Evolutionary conservation across 2,888 invertebrate genomes (phyloP), one percentile per base, ranked within the genome.

Genomic region (Sinodicranocentrus sp.): DNA sequence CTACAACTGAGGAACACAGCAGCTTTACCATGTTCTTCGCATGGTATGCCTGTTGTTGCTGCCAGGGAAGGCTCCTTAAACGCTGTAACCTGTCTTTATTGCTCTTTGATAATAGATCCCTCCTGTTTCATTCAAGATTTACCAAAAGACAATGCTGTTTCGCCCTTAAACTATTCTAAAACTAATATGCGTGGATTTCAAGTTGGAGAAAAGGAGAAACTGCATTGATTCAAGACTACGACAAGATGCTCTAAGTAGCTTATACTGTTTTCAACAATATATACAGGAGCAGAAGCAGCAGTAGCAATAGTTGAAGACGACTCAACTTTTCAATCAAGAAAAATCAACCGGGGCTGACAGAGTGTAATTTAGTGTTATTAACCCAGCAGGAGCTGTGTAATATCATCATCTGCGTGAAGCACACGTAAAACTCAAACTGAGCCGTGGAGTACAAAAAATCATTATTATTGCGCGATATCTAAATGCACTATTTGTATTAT

Each of bases 301-400:
- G 79, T 71, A 71, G 79, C 70, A 78, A 63, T 70, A 61, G 63
- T 57, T 10, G 71, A 77, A 76, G 76, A 83, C 39, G 77, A 77
- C 72, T 76, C 83, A 54, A 48, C 83, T 83, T 83, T 83, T 83
- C 83, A 83, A 83, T 83, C 83, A 83, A 76, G 71, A 77, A 77
- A 72, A 77, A 77, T 79, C 79, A 79, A 79, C 79, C 71, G 43
- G 71, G 71, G 77, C 83, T 83, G 78, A 84, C 84, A 84, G 67
- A 78, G 54, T 73, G 78, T 79, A 84, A 84, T 84, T 84, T 84
- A 84, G 73, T 79, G 79, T 79, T 84, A 84, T 84, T 84, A 84
- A 79, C 84, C 75, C 84, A 84, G 84, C 75, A 79, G 73, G 84
- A 79, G 84, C 65, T 83, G 65, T 83, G 83, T 83, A 83, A 54